Base-by-base conservation (phyloP, 2,888 invertebrate species). In the Lycia hirtaria region DNA sequence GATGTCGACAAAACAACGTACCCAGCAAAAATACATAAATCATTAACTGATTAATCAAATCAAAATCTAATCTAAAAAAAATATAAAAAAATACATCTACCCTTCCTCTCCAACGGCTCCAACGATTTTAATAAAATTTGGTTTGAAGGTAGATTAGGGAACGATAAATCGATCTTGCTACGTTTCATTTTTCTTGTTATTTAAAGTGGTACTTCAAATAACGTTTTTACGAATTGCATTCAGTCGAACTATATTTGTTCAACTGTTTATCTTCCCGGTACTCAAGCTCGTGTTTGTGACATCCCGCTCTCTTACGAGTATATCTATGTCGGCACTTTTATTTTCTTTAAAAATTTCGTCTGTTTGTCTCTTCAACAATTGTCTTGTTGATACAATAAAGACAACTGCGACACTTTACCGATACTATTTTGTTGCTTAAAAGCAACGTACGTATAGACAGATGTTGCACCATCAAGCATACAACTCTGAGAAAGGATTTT, bases 261-360 rank as follows among this genome's bases (percentile, higher is more conserved):
- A n/a, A n/a, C n/a, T 67, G 67, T 75, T 68, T 38, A 32, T 33
- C 43, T 40, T 45, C 55, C 22, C 17, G 38, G 45, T 55, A 44
- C 44, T 30, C 30, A 20, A 15, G 51, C 28, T 47, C 66, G 58
- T 80, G 80, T 64, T 70, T 54, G 65, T 78, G 83, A 81, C 83
- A 71, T 77, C 65, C 68, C 67, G 41, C 64, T 77, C 71, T 75
- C 67, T 76, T 76, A n/a, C n/a, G n/a, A n/a, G n/a, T n/a, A n/a
- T n/a, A 80, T 78, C 80, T 78, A 69, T 59, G 70, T 64, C 53
- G 54, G 64, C 69, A 67, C 66, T 65, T 75, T 77, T 79, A 76
- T 80, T 82, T 81, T 75, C 76, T 74, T 77, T 76, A 69, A 74
- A 75, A 76, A 71, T 73, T 72, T 53, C 62, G 67, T 63, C 68